Evolutionary conservation across 2,113 vertebrate species (phyloP).

Genomic region (Strix uralensis): DNA sequence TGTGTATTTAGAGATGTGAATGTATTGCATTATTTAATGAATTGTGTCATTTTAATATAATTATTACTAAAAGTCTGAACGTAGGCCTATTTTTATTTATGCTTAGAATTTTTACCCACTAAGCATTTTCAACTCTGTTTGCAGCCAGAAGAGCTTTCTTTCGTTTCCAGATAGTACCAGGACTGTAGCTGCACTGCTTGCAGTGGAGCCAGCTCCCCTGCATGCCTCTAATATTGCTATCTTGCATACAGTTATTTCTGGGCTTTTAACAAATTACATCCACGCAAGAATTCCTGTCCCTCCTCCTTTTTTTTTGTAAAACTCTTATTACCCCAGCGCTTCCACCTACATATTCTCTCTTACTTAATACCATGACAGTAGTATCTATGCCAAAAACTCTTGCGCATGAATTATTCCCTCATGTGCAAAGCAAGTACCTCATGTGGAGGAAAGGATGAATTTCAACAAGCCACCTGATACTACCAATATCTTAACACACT

Average conservation of each 20-base stretch:
- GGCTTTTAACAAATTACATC: background rate
- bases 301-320: background rate
- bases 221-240: background rate
- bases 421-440: background rate
- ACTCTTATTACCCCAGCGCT: background rate
- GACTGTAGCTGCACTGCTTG: background rate
- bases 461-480: conserved; percentile 9
- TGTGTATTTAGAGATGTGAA: conserved; percentile 67
- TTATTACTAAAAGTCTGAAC: conserved; percentile 57
- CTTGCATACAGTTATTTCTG: background rate
- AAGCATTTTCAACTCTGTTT: conserved; percentile 9
- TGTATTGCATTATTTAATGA: conserved; percentile 64
- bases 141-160: background rate
- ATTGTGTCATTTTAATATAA: conserved; percentile 67
- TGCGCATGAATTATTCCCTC: background rate
- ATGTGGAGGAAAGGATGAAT: background rate
- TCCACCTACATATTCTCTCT: background rate
- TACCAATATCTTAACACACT: background rate
- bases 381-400: background rate
- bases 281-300: background rate
- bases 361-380: background rate
- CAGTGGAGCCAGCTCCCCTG: conserved; percentile 12
- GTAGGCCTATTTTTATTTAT: conserved; percentile 54
- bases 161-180: background rate
- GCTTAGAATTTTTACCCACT: conserved; percentile 23